A percentile compares a stretch with the other conserved stretches of the same genome.
phyloP scores from a whole-genome alignment of 2,797 vertebrate species.

The Melanogrammus aeglefinus region DNA sequence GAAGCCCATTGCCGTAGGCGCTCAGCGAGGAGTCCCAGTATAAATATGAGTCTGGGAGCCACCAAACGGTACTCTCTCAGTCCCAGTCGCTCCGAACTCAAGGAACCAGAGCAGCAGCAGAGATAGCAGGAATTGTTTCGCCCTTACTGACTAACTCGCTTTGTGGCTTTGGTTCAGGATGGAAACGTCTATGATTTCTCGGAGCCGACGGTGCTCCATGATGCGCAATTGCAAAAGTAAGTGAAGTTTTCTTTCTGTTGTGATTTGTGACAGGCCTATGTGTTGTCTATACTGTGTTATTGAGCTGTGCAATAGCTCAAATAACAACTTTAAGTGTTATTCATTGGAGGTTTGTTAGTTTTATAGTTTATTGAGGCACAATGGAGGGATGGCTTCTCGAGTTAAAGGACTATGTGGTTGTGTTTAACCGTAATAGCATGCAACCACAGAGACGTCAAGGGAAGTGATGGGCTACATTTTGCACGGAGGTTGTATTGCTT shows the following conservation, averaged over 20 bases:
- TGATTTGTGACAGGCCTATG: conserved; percentile 7
- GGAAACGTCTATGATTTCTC: conserved; percentile 74
- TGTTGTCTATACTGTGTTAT: neutral
- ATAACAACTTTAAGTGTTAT: neutral
- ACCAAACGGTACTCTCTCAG: conserved; percentile 67
- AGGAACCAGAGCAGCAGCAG: conserved; percentile 81
- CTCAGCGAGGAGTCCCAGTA: conserved; percentile 62
- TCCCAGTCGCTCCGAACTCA: conserved; percentile 78
- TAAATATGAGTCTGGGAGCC: conserved; percentile 61
- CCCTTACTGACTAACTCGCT: conserved; percentile 81
- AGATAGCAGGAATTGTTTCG: conserved; percentile 80
- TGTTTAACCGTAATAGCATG: neutral
- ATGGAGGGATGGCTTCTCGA: neutral
- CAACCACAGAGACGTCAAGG: neutral
- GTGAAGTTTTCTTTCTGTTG: conserved; percentile 44
- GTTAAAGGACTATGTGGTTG: neutral
- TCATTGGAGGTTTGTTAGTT: neutral
- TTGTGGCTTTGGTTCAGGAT: conserved; percentile 81
- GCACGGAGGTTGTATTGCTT: neutral
- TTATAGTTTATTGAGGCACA: neutral
- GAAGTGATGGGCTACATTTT: neutral
- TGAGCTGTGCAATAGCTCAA: neutral
- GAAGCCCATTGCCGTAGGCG: conserved; percentile 79
- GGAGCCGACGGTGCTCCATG: conserved; percentile 77
- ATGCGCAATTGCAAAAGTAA: conserved; percentile 77